These are phyloP conservation scores for Hylaea fasciaria DNA, from an alignment of 2,888 invertebrate genomes.

Conservation along the genomic window DNA sequence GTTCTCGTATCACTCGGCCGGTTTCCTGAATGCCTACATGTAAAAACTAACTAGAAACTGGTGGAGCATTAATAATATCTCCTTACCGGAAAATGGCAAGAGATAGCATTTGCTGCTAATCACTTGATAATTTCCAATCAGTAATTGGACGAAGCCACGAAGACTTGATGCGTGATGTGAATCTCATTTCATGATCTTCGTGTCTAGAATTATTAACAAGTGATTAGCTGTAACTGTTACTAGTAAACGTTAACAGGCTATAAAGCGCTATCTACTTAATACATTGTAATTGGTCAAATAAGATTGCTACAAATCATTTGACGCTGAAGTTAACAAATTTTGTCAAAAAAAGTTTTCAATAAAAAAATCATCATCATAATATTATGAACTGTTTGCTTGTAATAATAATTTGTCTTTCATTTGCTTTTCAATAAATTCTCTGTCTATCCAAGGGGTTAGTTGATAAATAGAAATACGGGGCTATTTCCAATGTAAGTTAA, in stretches of 20 bases:
- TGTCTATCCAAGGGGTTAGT: no score
- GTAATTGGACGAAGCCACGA: constrained; percentile 42
- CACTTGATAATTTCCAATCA: constrained; percentile 51
- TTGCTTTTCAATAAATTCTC: no score
- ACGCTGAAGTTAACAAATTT: no score
- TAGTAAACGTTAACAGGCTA: constrained; percentile 3
- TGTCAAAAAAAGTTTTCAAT: no score
- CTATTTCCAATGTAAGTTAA: no score
- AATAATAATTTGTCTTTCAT: no score
- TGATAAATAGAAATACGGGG: no score
- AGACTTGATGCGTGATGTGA: constrained; percentile 35
- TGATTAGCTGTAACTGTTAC: constrained; percentile 13
- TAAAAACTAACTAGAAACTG: constrained; percentile 37
- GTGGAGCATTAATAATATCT: constrained; percentile 49
- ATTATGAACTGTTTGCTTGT: no score
- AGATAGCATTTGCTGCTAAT: constrained; percentile 63
- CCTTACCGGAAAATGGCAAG: constrained; percentile 66
- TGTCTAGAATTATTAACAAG: constrained; percentile 18
- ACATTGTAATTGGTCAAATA: not conserved
- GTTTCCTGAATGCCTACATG: constrained; percentile 40
- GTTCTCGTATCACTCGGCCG: constrained; percentile 28
- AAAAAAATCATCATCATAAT: no score
- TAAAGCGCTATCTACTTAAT: not conserved
- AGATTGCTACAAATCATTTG: no score
- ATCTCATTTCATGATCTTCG: constrained; percentile 35